Percentiles rank a stretch among this genome's conserved stretches.
Conservation (phyloP, 2,113 vertebrate species). For the Callocephalon fimbriatum region DNA sequence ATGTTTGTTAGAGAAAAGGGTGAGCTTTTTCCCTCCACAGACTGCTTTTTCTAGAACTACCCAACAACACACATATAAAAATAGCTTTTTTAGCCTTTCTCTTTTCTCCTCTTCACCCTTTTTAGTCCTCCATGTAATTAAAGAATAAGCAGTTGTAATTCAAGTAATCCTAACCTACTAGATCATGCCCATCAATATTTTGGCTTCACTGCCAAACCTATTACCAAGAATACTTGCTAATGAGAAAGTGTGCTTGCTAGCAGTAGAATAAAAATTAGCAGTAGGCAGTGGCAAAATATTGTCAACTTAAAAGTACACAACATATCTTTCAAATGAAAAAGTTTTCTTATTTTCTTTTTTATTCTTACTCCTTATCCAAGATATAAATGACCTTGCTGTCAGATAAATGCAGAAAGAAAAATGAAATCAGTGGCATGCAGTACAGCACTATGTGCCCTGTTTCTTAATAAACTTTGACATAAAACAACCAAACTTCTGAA, state of each 20-base stretch:
- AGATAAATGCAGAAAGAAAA: conserved; percentile 32
- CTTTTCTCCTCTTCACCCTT: fast-evolving
- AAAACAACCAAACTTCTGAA: not conserved
- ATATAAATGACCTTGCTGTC: conserved; percentile 37
- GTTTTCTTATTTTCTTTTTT: not conserved
- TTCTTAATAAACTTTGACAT: not conserved
- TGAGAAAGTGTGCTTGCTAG: not conserved
- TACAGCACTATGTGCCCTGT: not conserved
- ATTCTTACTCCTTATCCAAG: not conserved
- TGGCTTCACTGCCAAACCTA: not conserved
- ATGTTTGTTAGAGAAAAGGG: not conserved
- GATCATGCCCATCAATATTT: not conserved
- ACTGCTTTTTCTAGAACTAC: not conserved
- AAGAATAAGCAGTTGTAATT: not conserved
- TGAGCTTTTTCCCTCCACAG: not conserved
- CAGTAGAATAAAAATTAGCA: not conserved
- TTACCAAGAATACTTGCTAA: not conserved
- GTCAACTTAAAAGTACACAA: not conserved
- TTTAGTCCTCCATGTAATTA: not conserved
- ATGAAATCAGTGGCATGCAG: not conserved
- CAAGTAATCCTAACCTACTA: not conserved
- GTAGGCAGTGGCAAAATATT: not conserved
- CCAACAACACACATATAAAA: not conserved
- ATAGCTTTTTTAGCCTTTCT: not conserved
- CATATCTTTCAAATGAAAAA: not conserved